phyloP scores from a whole-genome alignment of 2,888 invertebrate genomes.

The Tubulanus polymorphus region DNA sequence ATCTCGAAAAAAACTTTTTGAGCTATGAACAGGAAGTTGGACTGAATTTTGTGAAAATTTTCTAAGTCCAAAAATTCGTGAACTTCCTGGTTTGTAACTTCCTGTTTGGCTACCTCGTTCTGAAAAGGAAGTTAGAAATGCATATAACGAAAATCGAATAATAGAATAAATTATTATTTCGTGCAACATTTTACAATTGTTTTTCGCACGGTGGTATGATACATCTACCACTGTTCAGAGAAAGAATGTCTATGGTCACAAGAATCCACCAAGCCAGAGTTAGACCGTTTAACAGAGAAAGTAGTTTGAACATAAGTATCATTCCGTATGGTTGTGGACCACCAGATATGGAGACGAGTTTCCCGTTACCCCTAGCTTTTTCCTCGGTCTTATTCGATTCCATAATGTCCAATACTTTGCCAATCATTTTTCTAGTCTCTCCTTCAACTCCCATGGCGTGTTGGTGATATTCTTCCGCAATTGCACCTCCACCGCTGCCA shows the following conservation, averaged over 20 bases:
- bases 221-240: background rate
- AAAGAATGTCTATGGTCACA: background rate
- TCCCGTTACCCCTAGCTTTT: background rate
- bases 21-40: background rate
- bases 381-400: constrained; percentile 1
- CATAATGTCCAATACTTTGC: constrained; percentile 1
- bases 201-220: background rate
- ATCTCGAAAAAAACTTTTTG: background rate
- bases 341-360: background rate
- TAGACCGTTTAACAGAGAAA: background rate
- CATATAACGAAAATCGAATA: background rate
- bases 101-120: background rate
- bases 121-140: background rate
- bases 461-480: background rate
- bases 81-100: background rate
- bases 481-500: background rate
- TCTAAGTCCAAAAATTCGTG: background rate
- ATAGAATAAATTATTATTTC: background rate
- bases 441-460: background rate
- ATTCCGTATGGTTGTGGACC: constrained; percentile 1
- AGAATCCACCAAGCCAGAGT: constrained; percentile 1
- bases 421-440: background rate
- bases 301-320: constrained; percentile 1
- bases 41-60: background rate
- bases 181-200: background rate